Evolutionary conservation across 2,113 vertebrate genomes (phyloP), one percentile per base, ranked within the genome.

Genomic region (Laterallus jamaicensis): DNA sequence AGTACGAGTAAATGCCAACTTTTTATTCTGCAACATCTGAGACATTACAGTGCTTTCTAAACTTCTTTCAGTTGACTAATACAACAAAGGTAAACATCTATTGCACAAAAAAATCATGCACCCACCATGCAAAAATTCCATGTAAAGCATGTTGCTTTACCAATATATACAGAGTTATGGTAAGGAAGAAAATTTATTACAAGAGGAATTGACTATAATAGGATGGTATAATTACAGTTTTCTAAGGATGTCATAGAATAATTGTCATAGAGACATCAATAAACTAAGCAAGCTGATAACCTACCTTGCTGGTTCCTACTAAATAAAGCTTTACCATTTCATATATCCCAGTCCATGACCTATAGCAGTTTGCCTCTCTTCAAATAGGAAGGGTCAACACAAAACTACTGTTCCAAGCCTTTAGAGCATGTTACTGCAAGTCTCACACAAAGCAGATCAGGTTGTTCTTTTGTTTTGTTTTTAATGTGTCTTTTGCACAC

Each of bases 131-230:
- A 56, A 66, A 60, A 52, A 40, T 11, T 31, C 18, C 16, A 64
- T 2, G 2, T 14, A 26, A 64, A 82, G 32, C 1, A 12, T 1
- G 0, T 20, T 67, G 11, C 1, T 50, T 59, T 82, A 44, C 9
- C 7, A 50, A 32, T 3, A 52, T 0, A 24, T 3, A 52, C 20
- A 71, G 28, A 29, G 12, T 32, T 42, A 55, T 1, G 52, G 13
- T 32, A 86, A 10, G 10, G 15, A 67, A 78, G 7, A 58, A 67
- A 82, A 52, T 3, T 6, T 24, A 69, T 2, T 77, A 35, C 16
- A 84, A 31, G 11, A 81, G 78, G 7, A 62, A 75, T 3, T 25
- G 3, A 44, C 14, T 67, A 11, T 8, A 63, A 26, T 3, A 66
- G 56, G 7, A 70, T 37, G 1, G 37, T 40, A 37, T 25, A 69